These are phyloP conservation scores for Cromileptes altivelis DNA, from an alignment of 2,113 vertebrate species.

Conservation along the genomic window DNA sequence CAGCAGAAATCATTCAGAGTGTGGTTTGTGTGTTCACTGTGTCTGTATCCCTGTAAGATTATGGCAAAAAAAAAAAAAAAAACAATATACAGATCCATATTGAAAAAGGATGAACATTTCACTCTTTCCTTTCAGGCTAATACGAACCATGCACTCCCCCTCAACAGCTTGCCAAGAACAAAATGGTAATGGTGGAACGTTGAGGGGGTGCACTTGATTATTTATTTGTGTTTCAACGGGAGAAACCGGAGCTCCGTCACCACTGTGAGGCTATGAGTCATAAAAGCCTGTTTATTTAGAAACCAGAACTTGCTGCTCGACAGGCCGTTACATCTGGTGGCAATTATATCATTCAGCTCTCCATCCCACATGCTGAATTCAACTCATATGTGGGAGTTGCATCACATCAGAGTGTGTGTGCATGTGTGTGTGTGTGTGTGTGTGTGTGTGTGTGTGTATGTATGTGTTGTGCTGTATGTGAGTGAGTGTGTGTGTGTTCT, in stretches of 20 bases:
- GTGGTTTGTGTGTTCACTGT: slow-evolving; percentile 16
- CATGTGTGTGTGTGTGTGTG: slow-evolving; percentile 3
- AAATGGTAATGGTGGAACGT: slow-evolving; percentile 66
- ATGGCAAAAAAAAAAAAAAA: slow-evolving; percentile 23
- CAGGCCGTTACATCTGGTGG: slow-evolving; percentile 81
- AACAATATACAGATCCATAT: slow-evolving; percentile 39
- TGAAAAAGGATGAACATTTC: slow-evolving; percentile 71
- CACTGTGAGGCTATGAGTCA: slow-evolving; percentile 82
- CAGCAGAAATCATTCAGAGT: neutral
- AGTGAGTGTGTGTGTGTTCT: slow-evolving; percentile 25
- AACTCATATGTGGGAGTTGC: slow-evolving; percentile 74
- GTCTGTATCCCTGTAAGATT: slow-evolving; percentile 20
- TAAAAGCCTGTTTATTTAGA: slow-evolving; percentile 86
- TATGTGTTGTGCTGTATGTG: slow-evolving; percentile 31
- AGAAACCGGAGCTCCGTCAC: slow-evolving; percentile 81
- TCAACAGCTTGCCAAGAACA: slow-evolving; percentile 65
- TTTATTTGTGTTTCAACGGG: slow-evolving; percentile 85
- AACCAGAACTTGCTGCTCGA: slow-evolving; percentile 81
- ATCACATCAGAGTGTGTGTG: slow-evolving; percentile 52
- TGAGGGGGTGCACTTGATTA: slow-evolving; percentile 77
- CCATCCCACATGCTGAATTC: slow-evolving; percentile 66
- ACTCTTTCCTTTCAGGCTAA: slow-evolving; percentile 73
- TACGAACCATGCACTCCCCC: slow-evolving; percentile 74
- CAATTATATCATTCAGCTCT: slow-evolving; percentile 79
- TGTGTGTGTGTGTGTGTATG: slow-evolving; percentile 27